Base-by-base conservation (phyloP, 2,113 vertebrate genomes). In the Podiceps cristatus region DNA sequence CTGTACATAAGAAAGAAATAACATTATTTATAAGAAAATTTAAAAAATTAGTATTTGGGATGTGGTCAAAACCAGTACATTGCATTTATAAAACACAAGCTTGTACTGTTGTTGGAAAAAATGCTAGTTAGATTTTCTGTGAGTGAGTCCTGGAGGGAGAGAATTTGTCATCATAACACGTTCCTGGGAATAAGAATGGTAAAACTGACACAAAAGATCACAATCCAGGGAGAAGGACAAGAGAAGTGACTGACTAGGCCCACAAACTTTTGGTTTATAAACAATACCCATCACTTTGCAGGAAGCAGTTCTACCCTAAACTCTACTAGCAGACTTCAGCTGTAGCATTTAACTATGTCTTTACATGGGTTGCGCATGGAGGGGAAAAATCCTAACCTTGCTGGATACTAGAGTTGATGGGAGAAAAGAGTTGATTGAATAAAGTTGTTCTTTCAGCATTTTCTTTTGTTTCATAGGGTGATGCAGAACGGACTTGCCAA, bases 401-500 rank as follows among this genome's bases (percentile, higher is more conserved):
- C 31, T 72, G 23, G 6, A 22, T 72, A 20, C 8, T 79, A 33
- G 18, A 74, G 31, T 10, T 81, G 28, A 35, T 28, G 8, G 33
- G 29, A 47, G 15, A 71, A 71, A 66, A 66, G 12, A 35, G 31
- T 28, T 71, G 23, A 42, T 7, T 44, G 14, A 68, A 17, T 24
- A 18, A 78, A 67, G 29, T 33, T 89, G 63, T 76, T 88, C 29
- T 79, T 53, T 96, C 53, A 91, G 18, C 8, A 15, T 62, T 94
- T 86, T 85, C 37, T 86, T 27, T 88, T 95, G 16, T 66, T 93
- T 91, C 71, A 86, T 97, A 99, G 99, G 99, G 99, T 86, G 98
- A 98, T 95, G 71, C 96, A 56, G 96, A 99, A 92, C 98, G 98
- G 59, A 98, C 98, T 69, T 99, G 99, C 96, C 98, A 99, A 88